These are phyloP conservation scores for Acanthurus tractus DNA, from an alignment of 2,797 vertebrate species.

Conservation along the genomic window DNA sequence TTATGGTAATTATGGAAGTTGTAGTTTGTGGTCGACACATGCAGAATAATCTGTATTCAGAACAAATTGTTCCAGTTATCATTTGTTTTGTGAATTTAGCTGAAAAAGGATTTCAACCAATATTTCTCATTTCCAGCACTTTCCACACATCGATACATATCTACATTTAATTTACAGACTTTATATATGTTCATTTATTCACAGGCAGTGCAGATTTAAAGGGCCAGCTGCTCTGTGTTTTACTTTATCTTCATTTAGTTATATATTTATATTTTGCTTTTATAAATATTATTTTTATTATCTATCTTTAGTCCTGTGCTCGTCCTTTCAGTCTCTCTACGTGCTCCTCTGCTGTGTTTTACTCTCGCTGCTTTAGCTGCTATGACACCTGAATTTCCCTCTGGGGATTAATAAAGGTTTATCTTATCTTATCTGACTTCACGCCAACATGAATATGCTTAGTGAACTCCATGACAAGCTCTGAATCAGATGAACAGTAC, in stretches of 20 bases:
- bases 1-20: background rate
- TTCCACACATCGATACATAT: background rate
- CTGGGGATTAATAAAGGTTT: no score
- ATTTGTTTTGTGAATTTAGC: background rate
- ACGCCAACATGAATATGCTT: background rate
- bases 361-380: no score
- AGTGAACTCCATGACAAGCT: constrained; percentile 12
- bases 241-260: no score
- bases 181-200: no score
- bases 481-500: background rate
- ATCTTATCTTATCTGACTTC: background rate
- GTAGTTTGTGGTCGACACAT: background rate
- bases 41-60: background rate
- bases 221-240: no score
- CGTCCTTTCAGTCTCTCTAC: no score
- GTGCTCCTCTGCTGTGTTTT: no score
- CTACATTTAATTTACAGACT: no score
- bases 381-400: background rate
- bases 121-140: constrained; percentile 1
- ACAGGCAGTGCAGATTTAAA: no score
- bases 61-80: background rate
- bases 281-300: no score
- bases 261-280: no score
- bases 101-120: background rate
- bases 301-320: no score